Conservation (phyloP, 2,888 invertebrate genomes). For the Drosophila vallismaia region DNA sequence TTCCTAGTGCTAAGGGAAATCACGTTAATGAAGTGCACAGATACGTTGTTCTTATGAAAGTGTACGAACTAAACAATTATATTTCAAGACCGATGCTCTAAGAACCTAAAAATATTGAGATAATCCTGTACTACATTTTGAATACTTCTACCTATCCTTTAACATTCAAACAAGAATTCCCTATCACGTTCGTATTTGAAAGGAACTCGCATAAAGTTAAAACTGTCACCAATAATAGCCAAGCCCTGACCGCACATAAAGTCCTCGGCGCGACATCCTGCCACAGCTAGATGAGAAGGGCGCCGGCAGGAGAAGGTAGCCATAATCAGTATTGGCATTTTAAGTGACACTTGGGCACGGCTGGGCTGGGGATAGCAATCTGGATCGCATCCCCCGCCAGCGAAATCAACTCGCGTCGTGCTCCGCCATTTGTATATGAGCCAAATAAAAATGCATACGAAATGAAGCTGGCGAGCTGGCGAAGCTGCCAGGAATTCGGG, state of each 20-base stretch:
- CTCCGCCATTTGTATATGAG: slow-evolving; percentile 77
- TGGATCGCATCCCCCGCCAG: slow-evolving; percentile 7
- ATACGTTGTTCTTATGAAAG: not conserved
- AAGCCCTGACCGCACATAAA: slow-evolving; percentile 72
- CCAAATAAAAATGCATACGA: slow-evolving; percentile 80
- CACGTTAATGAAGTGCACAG: slow-evolving; percentile 54
- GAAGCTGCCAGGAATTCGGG: slow-evolving; percentile 18
- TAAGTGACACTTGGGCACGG: slow-evolving; percentile 69
- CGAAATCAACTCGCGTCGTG: slow-evolving; percentile 42
- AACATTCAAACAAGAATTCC: not conserved
- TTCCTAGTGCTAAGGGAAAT: slow-evolving; percentile 62
- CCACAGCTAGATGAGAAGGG: not conserved
- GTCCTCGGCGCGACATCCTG: slow-evolving; percentile 41
- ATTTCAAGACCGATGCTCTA: not conserved
- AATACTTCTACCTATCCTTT: not conserved
- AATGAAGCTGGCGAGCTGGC: slow-evolving; percentile 63
- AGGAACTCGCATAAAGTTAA: slow-evolving; percentile 67
- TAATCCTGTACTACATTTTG: not conserved
- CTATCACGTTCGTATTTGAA: slow-evolving; percentile 51
- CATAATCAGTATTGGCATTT: slow-evolving; percentile 81
- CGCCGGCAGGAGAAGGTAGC: slow-evolving; percentile 28
- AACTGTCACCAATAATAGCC: slow-evolving; percentile 77
- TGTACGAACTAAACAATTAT: not conserved
- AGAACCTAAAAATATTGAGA: not conserved
- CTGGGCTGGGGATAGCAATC: slow-evolving; percentile 21